Evolutionary conservation across 2,113 vertebrate genomes (phyloP).

Genomic region (Leptosomus discolor): DNA sequence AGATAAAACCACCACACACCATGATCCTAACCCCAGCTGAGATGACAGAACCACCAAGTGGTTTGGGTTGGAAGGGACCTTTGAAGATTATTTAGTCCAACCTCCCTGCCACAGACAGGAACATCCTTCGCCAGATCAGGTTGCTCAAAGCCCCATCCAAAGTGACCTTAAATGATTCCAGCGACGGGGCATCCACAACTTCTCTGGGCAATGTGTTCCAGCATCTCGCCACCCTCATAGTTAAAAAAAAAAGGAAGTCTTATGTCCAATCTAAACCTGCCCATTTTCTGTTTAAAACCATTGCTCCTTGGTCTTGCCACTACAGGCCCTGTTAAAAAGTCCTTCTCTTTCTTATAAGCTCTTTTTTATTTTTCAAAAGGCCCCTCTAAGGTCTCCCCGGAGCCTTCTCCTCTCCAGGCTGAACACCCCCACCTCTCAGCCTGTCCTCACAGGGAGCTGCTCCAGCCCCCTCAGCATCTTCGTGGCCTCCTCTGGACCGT

Average conservation of each 20-base stretch:
- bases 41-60: background rate
- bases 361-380: background rate
- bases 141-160: rapidly evolving
- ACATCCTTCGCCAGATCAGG: rapidly evolving
- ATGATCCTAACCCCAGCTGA: background rate
- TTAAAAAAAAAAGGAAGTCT: background rate
- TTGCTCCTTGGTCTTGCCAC: no score
- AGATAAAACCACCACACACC: background rate
- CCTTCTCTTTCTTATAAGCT: background rate
- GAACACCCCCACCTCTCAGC: background rate
- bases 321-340: background rate
- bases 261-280: background rate
- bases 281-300: background rate
- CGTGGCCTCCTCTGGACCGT: background rate
- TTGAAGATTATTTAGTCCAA: background rate
- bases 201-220: rapidly evolving
- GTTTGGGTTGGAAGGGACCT: background rate
- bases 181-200: background rate
- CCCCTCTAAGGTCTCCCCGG: rapidly evolving
- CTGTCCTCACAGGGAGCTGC: background rate
- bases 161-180: background rate
- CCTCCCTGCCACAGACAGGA: rapidly evolving
- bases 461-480: background rate
- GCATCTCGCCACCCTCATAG: rapidly evolving
- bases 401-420: background rate